A percentile compares a stretch with the other conserved stretches of the same genome.
Conservation (phyloP, 2,797 vertebrate species). For the Perodicticus potto region DNA sequence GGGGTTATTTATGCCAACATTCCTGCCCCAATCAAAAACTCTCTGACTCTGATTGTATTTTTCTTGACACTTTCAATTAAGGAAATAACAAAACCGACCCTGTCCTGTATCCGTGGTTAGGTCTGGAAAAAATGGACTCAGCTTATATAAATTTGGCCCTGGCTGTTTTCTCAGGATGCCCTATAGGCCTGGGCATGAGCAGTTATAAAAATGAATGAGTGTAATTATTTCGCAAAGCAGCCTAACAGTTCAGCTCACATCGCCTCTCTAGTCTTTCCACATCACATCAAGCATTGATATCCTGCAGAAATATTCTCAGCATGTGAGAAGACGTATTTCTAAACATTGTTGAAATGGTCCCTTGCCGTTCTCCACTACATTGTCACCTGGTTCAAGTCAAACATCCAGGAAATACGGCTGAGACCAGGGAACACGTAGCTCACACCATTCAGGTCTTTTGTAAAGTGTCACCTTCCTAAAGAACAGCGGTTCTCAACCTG, state of each 20-base stretch:
- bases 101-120: constrained; percentile 61
- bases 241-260: constrained; percentile 41
- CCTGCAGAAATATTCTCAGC: constrained; percentile 24
- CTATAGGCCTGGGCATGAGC: constrained; percentile 60
- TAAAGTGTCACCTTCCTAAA: not conserved
- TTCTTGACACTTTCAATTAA: constrained; percentile 77
- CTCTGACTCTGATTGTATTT: constrained; percentile 71
- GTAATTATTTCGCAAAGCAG: constrained; percentile 57
- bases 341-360: not conserved
- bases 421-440: not conserved
- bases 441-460: not conserved
- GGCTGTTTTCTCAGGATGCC: constrained; percentile 66
- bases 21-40: constrained; percentile 65
- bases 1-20: constrained; percentile 65
- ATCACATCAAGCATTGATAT: not conserved
- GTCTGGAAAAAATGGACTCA: constrained; percentile 66
- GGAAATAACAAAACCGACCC: constrained; percentile 77
- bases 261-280: not conserved
- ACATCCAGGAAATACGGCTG: not conserved
- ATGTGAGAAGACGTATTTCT: constrained; percentile 4
- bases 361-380: not conserved
- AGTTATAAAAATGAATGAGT: constrained; percentile 65
- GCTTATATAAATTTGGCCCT: constrained; percentile 70
- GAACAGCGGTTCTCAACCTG: no score
- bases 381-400: not conserved